Evolutionary conservation across 1,140 invertebrate species (phyloP).

Genomic region (Eumaeus atala): DNA sequence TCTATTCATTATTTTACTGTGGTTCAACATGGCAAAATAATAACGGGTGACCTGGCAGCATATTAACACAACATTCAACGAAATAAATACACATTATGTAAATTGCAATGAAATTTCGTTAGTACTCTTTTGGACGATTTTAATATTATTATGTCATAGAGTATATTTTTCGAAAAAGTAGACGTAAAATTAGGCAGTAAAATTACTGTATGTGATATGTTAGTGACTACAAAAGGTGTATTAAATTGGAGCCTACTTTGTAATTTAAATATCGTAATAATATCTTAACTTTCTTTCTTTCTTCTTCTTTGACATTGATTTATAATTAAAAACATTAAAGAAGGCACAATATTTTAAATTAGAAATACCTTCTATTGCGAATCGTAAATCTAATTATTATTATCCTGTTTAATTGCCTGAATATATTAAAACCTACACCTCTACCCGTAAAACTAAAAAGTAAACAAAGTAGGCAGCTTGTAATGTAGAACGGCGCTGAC

Average conservation of each 20-base stretch:
- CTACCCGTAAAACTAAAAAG: not conserved
- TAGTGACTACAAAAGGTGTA: too few relatives aligned
- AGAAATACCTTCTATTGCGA: not conserved
- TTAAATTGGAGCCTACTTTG: too few relatives aligned
- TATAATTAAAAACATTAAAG: too few relatives aligned
- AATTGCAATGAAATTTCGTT: not conserved
- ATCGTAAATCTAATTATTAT: not conserved
- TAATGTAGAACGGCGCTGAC: not conserved
- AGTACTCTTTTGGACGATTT: not conserved
- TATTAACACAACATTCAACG: not conserved
- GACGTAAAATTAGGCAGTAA: too few relatives aligned
- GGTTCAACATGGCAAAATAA: not conserved
- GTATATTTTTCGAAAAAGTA: too few relatives aligned
- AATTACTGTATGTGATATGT: too few relatives aligned
- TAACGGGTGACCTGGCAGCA: not conserved
- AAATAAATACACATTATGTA: constrained; percentile 1
- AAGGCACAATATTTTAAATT: too few relatives aligned
- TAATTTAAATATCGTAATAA: too few relatives aligned
- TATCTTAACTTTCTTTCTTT: too few relatives aligned
- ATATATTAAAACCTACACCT: constrained; percentile 2
- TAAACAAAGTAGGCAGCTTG: constrained; percentile 6
- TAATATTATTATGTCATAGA: too few relatives aligned
- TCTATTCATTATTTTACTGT: constrained; percentile 5
- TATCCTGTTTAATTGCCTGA: not conserved
- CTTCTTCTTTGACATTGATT: too few relatives aligned